A percentile compares a stretch with the other conserved stretches of the same genome.
Evolutionary conservation across 1,140 invertebrate genomes (phyloP).

Genomic region (Mamestra configurata): DNA sequence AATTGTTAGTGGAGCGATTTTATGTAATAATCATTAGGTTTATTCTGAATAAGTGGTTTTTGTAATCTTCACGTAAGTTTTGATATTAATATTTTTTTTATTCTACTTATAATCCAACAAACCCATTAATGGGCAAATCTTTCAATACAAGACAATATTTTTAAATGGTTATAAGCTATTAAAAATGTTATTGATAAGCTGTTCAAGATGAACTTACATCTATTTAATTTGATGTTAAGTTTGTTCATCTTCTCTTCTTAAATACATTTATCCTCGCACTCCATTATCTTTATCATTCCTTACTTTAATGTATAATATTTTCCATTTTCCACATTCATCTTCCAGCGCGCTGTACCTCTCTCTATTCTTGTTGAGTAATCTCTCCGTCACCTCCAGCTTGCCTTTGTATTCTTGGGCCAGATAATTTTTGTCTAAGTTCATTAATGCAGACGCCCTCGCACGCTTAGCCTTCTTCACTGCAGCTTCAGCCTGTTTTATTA

Average conservation of each 20-base stretch:
- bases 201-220: neutral
- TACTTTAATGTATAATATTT: slow-evolving; percentile 69
- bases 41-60: too few species aligned
- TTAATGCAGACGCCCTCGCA: slow-evolving; percentile 64
- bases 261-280: slow-evolving; percentile 67
- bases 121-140: too few species aligned
- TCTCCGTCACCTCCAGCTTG: slow-evolving; percentile 66
- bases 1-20: too few species aligned
- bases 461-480: slow-evolving; percentile 74
- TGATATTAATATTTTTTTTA: too few species aligned
- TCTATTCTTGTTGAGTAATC: slow-evolving; percentile 66
- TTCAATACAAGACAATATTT: too few species aligned
- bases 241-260: neutral
- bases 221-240: neutral
- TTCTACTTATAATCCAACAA: too few species aligned
- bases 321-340: slow-evolving; percentile 71
- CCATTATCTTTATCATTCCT: slow-evolving; percentile 17
- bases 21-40: too few species aligned
- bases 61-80: too few species aligned
- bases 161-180: too few species aligned
- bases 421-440: slow-evolving; percentile 47
- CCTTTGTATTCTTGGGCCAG: slow-evolving; percentile 60
- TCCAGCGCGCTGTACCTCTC: slow-evolving; percentile 68
- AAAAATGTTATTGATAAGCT: neutral
- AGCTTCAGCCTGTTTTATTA: slow-evolving; percentile 81